phyloP scores from a whole-genome alignment of 2,888 invertebrate species.

The Tetragnatha montana region DNA sequence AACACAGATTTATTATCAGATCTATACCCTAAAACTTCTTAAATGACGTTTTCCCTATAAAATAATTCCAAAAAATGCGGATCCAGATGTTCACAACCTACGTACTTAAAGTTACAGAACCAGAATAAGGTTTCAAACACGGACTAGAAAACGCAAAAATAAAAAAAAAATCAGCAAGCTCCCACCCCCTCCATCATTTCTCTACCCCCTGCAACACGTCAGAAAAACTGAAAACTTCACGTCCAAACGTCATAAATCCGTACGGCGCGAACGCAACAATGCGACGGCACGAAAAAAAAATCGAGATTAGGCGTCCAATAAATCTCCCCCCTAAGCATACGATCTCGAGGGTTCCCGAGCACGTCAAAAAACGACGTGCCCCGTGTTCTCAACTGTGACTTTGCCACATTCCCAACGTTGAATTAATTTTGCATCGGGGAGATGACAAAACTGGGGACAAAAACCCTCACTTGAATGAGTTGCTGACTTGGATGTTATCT shows the following conservation, averaged over 20 bases:
- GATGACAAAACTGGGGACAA: neutral
- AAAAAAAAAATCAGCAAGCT: neutral
- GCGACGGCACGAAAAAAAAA: neutral
- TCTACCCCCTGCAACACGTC: neutral
- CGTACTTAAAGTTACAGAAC: neutral
- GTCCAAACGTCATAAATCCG: conserved; percentile 33
- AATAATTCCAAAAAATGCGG: neutral
- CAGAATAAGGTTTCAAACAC: neutral
- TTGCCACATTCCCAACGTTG: conserved; percentile 27
- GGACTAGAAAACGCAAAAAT: neutral
- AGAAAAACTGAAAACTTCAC: conserved; percentile 37
- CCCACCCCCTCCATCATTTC: conserved; percentile 15
- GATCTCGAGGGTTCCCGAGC: conserved; percentile 25
- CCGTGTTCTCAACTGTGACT: conserved; percentile 21
- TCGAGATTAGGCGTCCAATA: conserved; percentile 36
- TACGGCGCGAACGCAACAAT: neutral
- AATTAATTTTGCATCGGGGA: neutral
- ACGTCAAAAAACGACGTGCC: conserved; percentile 34
- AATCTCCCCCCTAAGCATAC: conserved; percentile 49
- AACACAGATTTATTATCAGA: no score
- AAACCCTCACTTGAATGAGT: neutral
- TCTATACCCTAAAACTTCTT: neutral
- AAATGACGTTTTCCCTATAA: neutral
- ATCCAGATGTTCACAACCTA: neutral
- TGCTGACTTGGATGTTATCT: neutral